These are phyloP conservation scores for Rhabdornis inornatus DNA, from an alignment of 2,113 vertebrate species.

Conservation along the genomic window DNA sequence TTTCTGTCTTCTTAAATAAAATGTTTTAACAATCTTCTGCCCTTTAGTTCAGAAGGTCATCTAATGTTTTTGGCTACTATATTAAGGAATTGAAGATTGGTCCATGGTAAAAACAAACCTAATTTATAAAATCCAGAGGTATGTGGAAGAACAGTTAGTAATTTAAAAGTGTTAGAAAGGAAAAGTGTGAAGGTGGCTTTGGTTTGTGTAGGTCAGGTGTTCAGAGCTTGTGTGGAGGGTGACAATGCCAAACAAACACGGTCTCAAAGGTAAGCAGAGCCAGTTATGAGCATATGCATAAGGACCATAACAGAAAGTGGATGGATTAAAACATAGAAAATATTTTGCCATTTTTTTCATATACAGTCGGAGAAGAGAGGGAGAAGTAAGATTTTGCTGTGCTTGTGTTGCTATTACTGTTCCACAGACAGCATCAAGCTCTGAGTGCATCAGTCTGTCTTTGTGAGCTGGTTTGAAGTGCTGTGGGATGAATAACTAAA, in stretches of 20 bases:
- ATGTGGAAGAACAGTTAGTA: not conserved
- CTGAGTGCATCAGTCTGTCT: rapidly evolving
- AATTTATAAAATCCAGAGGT: not conserved
- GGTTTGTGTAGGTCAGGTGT: not conserved
- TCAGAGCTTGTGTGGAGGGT: not conserved
- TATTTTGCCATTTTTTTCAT: not conserved
- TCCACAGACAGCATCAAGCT: not conserved
- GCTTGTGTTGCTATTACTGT: not conserved
- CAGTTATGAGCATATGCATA: not conserved
- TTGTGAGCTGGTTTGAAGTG: not conserved
- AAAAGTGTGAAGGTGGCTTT: not conserved
- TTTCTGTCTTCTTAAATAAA: not conserved
- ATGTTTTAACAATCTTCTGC: not conserved
- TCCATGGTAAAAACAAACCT: rapidly evolving
- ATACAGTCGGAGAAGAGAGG: not conserved
- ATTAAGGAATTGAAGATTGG: not conserved
- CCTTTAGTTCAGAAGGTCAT: not conserved
- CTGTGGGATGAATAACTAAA: not conserved
- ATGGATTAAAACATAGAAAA: not conserved
- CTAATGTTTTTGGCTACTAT: not conserved
- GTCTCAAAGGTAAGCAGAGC: not conserved
- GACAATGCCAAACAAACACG: not conserved
- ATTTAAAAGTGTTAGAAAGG: not conserved
- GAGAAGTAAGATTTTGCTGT: not conserved
- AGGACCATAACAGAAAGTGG: not conserved